A percentile compares a stretch with the other conserved stretches of the same genome.
These are phyloP conservation scores for Sceloporus tristichus DNA, from an alignment of 2,113 vertebrate genomes.

Conservation along the genomic window DNA sequence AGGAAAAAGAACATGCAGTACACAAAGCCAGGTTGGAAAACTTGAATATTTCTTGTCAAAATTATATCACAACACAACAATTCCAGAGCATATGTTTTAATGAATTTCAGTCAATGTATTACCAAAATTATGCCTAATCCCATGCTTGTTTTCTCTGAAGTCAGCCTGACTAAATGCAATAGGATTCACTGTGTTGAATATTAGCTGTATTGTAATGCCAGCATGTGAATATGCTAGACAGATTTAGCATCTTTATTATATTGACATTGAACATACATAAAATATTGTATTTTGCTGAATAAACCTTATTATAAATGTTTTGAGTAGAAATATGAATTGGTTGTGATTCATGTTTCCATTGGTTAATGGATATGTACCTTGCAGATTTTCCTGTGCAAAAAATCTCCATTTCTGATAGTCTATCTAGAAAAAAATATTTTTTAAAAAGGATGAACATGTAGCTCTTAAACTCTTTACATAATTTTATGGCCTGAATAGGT, in stretches of 20 bases:
- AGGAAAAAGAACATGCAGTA: not conserved
- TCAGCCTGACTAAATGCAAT: not conserved
- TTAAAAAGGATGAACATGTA: slow-evolving; percentile 16
- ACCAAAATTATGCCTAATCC: not conserved
- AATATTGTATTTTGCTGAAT: not conserved
- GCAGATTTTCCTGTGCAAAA: too few relatives aligned
- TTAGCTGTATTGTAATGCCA: not conserved
- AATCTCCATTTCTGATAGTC: not conserved
- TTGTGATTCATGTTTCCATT: not conserved
- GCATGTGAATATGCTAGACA: not conserved
- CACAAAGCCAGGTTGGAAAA: not conserved
- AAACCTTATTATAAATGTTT: not conserved
- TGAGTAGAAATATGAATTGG: not conserved
- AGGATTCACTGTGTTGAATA: not conserved
- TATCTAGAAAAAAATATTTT: not conserved
- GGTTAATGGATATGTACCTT: not conserved
- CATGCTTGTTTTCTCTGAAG: not conserved
- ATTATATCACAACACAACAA: not conserved
- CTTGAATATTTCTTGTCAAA: not conserved
- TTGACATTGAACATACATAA: not conserved
- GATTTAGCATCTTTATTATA: not conserved
- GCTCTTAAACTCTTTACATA: not conserved
- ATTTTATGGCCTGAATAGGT: not conserved
- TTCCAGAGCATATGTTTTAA: not conserved
- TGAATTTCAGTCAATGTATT: not conserved